Base-by-base conservation (phyloP, 2,113 vertebrate genomes). In the Melanocharis versteri region DNA sequence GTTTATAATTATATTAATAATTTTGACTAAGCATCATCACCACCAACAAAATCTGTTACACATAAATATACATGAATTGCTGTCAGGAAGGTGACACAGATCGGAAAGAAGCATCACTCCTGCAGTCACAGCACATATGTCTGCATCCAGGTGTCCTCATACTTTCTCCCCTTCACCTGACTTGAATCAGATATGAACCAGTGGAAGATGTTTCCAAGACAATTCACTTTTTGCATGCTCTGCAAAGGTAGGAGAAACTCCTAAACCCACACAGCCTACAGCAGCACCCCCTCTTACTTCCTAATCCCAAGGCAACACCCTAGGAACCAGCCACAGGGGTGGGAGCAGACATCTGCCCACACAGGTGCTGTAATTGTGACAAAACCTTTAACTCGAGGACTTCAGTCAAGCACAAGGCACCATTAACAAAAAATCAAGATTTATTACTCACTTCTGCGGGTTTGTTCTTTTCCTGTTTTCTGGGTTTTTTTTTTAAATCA, bases 51-150 rank as follows among this genome's bases (percentile, higher is more conserved):
- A 31, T 22, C 27, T 33, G 50, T 53, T 10, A 40, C 5, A 30
- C 8, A 31, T 21, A 57, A 40, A 20, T 21, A 33, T 4, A 37
- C 20, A 5, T 8, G 5, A 79, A 35, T n/a, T 48, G 14, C 56
- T 76, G 50, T 30, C 54, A 53, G 26, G 40, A 90, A 35, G 45
- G 39, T 8, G 60, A 61, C 37, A 64, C 15, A 31, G 44, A 58
- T 0, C 33, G 8, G 7, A 66, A 57, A 69, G 44, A 10, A 75
- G 15, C 27, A 65, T 28, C 31, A 6, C 37, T 53, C 39, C 26
- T 2, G 1, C 58, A 42, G 27, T 33, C 73, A 82, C 39, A 62
- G 47, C 3, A 2, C 0, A 0, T 18, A 2, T 18, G 23, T 26
- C 39, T 78, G 48, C n/a, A 76, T 3, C 33, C 79, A 60, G 16